Evolutionary conservation across 1,140 invertebrate species (phyloP), one percentile per base, ranked within the genome.

Genomic region (Dendrolimus kikuchii): DNA sequence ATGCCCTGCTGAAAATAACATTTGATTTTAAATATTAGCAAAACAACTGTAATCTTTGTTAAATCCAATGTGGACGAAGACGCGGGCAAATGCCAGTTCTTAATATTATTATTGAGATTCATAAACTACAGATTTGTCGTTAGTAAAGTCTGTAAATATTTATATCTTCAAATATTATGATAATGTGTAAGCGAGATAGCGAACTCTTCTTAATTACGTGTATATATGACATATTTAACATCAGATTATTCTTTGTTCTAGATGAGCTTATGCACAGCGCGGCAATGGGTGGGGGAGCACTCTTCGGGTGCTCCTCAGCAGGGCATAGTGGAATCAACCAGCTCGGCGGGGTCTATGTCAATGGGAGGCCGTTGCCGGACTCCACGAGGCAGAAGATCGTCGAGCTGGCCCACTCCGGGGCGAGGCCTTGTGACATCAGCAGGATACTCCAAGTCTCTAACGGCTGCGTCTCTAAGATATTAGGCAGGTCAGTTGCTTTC

Each of bases 311-410:
- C 78, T 93, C 92, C 39, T 91, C 92, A 55, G 91, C 93, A 88
- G 96, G 96, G 62, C 96, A 98, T 90, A 97, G 95, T 83, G 97
- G 98, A 57, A 96, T 99, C 74, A 99, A 99, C 89, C 98, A 99
- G 89, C 92, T 99, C 60, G 98, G 98, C 54, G 98, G 98, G 43
- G 97, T 99, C 51, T 99, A 98, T 90, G 97, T 99, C 58, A 98
- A 98, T 86, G 98, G 98, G 36, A 90, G 98, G 57, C 98, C 98
- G 5, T 89, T 99, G 72, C 98, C 98, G 2, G 98, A 99, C 88
- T 95, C 95, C 47, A 99, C 97, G 44, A 90, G 98, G 59, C 96
- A 99, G 89, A 96, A 98, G 90, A 99, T 99, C 71, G 98, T 99
- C 59, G 98, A 99, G 88, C 88, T 99, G 77, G 98, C 98, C 10